phyloP scores from a whole-genome alignment of 1,140 invertebrate species.

The Psix sp. region DNA sequence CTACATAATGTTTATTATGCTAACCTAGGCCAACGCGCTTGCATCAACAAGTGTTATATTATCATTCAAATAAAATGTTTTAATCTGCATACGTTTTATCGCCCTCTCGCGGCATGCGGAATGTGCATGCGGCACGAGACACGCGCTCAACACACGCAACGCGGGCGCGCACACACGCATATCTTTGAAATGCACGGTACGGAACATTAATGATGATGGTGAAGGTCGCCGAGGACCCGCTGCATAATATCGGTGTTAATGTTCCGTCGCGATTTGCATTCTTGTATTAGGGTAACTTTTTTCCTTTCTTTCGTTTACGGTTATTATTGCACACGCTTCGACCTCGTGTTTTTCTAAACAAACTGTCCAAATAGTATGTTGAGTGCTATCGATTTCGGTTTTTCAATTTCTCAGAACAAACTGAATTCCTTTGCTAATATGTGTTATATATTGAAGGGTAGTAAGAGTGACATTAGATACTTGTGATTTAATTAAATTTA shows the following conservation, averaged over 20 bases:
- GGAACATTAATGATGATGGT: constrained; percentile 64
- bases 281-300: constrained; percentile 56
- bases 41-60: constrained; percentile 78
- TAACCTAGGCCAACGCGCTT: constrained; percentile 76
- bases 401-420: too few relatives aligned
- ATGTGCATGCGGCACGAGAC: constrained; percentile 73
- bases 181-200: constrained; percentile 56
- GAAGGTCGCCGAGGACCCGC: constrained; percentile 62
- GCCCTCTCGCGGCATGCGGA: constrained; percentile 72
- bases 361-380: too few relatives aligned
- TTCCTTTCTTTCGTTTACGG: constrained; percentile 40
- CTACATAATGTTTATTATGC: constrained; percentile 78
- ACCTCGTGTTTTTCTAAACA: background rate
- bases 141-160: constrained; percentile 64
- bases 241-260: constrained; percentile 61
- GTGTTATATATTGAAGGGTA: too few relatives aligned
- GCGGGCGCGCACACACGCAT: constrained; percentile 55
- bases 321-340: constrained; percentile 3
- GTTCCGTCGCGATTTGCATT: constrained; percentile 56
- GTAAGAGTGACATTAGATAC: too few relatives aligned
- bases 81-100: constrained; percentile 78
- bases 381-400: too few relatives aligned
- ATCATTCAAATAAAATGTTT: constrained; percentile 79
- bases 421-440: too few relatives aligned
- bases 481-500: too few relatives aligned